A percentile compares a stretch with the other conserved stretches of the same genome.
Conservation (phyloP, 30 jellyfish, hydroid and myxozoan species). For the Aurelia aurita region DNA sequence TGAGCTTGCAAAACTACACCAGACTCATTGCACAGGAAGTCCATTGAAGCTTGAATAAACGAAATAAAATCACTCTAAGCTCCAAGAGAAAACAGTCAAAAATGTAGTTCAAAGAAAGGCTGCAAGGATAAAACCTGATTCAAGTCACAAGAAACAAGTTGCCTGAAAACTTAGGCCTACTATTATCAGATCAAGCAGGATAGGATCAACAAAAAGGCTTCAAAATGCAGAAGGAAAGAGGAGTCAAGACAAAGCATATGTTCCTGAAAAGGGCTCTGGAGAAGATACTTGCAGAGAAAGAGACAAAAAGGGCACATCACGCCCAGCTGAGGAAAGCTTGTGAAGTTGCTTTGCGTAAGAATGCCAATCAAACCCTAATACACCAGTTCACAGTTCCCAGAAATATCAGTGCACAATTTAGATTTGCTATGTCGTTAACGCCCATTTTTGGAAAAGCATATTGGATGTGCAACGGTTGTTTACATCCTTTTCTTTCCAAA, state of each 20-base stretch:
- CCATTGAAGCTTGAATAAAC: too few species aligned
- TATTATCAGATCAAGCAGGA: neutral
- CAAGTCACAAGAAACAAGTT: too few species aligned
- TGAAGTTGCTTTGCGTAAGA: conserved; percentile 91
- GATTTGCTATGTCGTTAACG: neutral
- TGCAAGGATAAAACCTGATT: too few species aligned
- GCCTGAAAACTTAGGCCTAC: neutral
- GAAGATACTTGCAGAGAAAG: conserved; percentile 95
- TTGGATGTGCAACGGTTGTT: too few species aligned
- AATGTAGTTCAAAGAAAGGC: too few species aligned
- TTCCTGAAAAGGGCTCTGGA: conserved; percentile 95
- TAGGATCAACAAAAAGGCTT: neutral
- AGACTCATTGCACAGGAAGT: too few species aligned
- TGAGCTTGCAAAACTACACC: too few species aligned
- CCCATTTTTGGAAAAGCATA: too few species aligned
- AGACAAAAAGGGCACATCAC: conserved; percentile 80
- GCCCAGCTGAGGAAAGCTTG: conserved; percentile 91
- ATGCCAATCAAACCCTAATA: neutral
- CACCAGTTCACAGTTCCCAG: too few species aligned
- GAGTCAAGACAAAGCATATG: conserved; percentile 88
- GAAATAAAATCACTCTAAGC: too few species aligned
- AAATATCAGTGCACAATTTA: neutral
- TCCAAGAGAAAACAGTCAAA: too few species aligned
- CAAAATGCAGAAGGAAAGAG: conserved; percentile 66
- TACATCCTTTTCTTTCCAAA: too few species aligned